Conservation (phyloP, 2,888 invertebrate genomes). For the Mesorhabditis spiculigera region DNA sequence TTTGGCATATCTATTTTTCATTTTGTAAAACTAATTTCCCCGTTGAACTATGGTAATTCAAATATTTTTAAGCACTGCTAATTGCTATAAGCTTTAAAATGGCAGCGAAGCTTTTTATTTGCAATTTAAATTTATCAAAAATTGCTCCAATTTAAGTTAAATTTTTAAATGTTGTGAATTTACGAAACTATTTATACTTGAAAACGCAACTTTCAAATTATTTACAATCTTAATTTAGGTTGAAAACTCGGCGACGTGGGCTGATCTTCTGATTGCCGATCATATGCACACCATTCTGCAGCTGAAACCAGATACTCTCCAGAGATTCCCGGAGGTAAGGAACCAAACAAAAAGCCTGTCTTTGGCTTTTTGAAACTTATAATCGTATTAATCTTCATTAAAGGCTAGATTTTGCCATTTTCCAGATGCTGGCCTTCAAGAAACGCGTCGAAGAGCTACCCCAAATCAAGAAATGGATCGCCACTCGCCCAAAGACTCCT, state of each 20-base stretch:
- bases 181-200: too few species aligned
- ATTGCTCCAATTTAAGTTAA: too few species aligned
- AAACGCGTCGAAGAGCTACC: constrained; percentile 16
- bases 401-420: neutral
- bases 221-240: constrained; percentile 16
- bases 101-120: too few species aligned
- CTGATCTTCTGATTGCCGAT: constrained; percentile 19
- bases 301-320: constrained; percentile 12
- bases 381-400: neutral
- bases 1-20: too few species aligned
- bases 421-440: constrained; percentile 14
- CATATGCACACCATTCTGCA: constrained; percentile 13
- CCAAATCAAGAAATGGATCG: constrained; percentile 16
- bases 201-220: neutral
- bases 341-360: neutral
- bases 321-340: constrained; percentile 14
- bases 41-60: too few species aligned
- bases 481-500: constrained; percentile 11
- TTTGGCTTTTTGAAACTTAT: neutral
- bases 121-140: too few species aligned
- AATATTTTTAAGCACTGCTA: too few species aligned
- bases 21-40: too few species aligned
- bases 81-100: too few species aligned
- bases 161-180: too few species aligned
- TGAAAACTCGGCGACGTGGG: constrained; percentile 11